Evolutionary conservation across 2,888 invertebrate genomes (phyloP).

Genomic region (Hemicrepidius hirtus): DNA sequence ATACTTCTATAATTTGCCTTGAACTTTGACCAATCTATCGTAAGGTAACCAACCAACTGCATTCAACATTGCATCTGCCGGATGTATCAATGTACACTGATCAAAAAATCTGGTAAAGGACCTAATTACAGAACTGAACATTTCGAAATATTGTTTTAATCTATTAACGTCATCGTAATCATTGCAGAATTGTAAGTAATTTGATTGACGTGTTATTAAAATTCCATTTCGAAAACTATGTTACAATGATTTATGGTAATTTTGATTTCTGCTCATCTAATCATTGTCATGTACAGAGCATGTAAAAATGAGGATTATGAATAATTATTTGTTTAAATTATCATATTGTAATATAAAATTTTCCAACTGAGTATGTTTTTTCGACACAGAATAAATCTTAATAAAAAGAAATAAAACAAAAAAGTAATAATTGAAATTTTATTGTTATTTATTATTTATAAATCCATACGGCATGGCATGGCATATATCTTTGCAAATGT

Average conservation of each 20-base stretch:
- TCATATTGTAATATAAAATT: not conserved
- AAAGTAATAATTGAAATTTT: too few relatives aligned
- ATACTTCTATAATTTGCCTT: slow-evolving; percentile 25
- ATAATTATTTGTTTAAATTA: too few relatives aligned
- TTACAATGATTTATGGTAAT: slow-evolving; percentile 2
- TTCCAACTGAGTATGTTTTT: too few relatives aligned
- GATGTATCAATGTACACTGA: slow-evolving; percentile 12
- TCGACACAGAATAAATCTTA: too few relatives aligned
- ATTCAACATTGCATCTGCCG: not conserved
- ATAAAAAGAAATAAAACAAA: not conserved
- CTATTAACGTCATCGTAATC: not conserved
- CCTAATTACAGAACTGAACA: not conserved
- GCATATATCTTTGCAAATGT: slow-evolving; percentile 33
- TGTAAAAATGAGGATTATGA: too few relatives aligned
- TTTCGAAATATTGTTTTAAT: not conserved
- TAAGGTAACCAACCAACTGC: not conserved
- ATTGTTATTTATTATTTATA: slow-evolving; percentile 1
- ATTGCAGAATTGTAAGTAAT: not conserved
- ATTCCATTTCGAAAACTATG: slow-evolving; percentile 1
- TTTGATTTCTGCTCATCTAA: not conserved
- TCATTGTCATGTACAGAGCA: too few relatives aligned
- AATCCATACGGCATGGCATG: not conserved
- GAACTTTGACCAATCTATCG: slow-evolving; percentile 2
- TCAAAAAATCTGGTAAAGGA: not conserved
- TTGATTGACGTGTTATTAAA: slow-evolving; percentile 5